Base-by-base conservation (phyloP, 2,113 vertebrate genomes). In the Atlantisia rogersi region DNA sequence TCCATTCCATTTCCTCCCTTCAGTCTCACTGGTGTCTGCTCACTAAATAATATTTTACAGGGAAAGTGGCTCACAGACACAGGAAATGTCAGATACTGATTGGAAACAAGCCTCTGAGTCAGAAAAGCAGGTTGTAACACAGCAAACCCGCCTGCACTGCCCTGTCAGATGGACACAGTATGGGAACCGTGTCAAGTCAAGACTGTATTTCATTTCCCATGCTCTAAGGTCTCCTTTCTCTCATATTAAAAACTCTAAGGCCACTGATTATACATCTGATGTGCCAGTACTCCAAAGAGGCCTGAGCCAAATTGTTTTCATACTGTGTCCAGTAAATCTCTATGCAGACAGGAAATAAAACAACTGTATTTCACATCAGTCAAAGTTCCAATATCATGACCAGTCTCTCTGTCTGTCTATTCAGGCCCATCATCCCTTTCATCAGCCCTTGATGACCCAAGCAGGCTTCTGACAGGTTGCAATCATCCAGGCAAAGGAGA, bases 11-110 rank as follows among this genome's bases (percentile, higher is more conserved):
- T 79, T 79, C 11, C 8, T 84, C 22, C 55, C 22, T 52, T 77
- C 55, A 9, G 18, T 74, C 39, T 16, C 60, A 37, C 39, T 31
- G 50, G 24, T 78, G 78, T 67, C 69, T 67, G 11, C 15, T 78
- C 7, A 3, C 9, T 52, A 76, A 83, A 55, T 64, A 71, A 22
- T 28, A 29, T 4, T 67, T 70, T 9, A 62, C 5, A 7, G 44
- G 24, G 12, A 40, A 80, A 76, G 62, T 1, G 0, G 26, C 12
- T 63, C 12, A 19, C 0, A 1, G 32, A 40, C 42, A 24, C 0
- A 1, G 15, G 58, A 92, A 10, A 22, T 26, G 35, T 44, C 48
- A 80, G 46, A 80, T 55, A 58, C 15, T 19, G 25, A 62, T 48
- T 16, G 83, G 24, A 62, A 86, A 24, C 6, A 81, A 80, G 37